Evolutionary conservation across 2,888 invertebrate species (phyloP).

Genomic region (Strigamia maritima): DNA sequence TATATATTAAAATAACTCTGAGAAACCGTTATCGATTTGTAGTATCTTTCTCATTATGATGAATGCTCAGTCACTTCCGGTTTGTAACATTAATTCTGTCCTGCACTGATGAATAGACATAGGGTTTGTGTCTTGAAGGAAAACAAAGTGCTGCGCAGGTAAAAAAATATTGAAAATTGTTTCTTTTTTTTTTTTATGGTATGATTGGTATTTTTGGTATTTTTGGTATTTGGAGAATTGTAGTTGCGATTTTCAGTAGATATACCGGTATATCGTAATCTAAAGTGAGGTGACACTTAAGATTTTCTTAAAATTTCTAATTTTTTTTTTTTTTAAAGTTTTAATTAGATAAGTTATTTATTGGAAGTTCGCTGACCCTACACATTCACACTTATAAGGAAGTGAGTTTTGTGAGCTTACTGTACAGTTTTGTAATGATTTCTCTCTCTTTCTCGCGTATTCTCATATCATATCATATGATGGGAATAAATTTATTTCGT

Average conservation of each 20-base stretch:
- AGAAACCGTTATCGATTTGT: background rate
- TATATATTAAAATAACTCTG: background rate
- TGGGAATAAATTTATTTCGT: constrained; percentile 30
- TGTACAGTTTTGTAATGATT: background rate
- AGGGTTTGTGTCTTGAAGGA: constrained; percentile 1
- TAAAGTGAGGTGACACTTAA: background rate
- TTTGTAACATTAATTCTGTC: background rate
- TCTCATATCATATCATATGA: background rate
- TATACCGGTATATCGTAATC: too few species aligned
- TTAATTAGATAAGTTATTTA: background rate
- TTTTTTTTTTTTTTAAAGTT: background rate
- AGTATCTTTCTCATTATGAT: constrained; percentile 19
- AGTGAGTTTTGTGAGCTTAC: background rate
- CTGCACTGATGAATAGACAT: background rate
- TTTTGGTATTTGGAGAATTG: background rate
- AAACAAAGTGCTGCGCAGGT: background rate
- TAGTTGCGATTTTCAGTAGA: background rate
- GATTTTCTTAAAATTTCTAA: background rate
- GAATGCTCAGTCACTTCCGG: constrained; percentile 11
- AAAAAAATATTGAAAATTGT: background rate
- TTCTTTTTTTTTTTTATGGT: background rate
- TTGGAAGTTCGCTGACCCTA: background rate
- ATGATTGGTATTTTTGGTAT: constrained; percentile 7
- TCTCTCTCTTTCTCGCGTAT: background rate
- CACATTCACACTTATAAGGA: background rate